These are phyloP conservation scores for Cantharis lateralis DNA, from an alignment of 2,888 invertebrate genomes.

Conservation along the genomic window DNA sequence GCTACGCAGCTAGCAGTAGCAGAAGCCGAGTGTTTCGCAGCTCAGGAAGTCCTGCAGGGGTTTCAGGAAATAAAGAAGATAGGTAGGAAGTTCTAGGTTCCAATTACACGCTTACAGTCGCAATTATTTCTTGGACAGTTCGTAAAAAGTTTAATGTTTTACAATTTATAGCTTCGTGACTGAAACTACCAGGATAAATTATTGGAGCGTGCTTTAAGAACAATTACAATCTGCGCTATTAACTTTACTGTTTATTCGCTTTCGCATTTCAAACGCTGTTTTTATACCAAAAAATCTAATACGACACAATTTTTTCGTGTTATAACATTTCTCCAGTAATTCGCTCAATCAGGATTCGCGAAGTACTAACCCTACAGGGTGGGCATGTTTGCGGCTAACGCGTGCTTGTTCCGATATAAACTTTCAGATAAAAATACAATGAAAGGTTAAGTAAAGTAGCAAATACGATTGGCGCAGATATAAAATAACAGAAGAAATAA, in stretches of 20 bases:
- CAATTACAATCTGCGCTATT: constrained; percentile 41
- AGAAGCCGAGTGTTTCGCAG: constrained; percentile 9
- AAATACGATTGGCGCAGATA: neutral
- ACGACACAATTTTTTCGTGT: neutral
- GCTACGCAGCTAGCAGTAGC: constrained; percentile 4
- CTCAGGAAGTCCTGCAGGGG: constrained; percentile 30
- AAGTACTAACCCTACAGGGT: neutral
- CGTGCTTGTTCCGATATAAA: too few relatives aligned
- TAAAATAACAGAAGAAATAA: neutral
- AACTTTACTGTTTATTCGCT: constrained; percentile 37
- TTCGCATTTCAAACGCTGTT: constrained; percentile 11
- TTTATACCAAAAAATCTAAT: neutral
- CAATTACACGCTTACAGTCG: constrained; percentile 52
- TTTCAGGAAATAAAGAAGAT: constrained; percentile 33
- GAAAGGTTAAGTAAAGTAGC: too few relatives aligned
- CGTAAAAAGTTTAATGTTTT: constrained; percentile 51
- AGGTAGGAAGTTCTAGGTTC: constrained; percentile 37
- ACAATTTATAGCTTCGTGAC: constrained; percentile 51
- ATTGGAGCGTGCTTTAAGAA: constrained; percentile 44
- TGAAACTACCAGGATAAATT: constrained; percentile 44
- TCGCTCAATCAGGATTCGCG: neutral
- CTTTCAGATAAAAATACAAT: too few relatives aligned
- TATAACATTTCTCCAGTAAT: neutral
- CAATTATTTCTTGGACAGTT: constrained; percentile 55
- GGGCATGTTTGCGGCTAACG: neutral